A percentile compares a stretch with the other conserved stretches of the same genome.
Conservation (phyloP, 1,140 invertebrate species). For the Musca vetustissima region DNA sequence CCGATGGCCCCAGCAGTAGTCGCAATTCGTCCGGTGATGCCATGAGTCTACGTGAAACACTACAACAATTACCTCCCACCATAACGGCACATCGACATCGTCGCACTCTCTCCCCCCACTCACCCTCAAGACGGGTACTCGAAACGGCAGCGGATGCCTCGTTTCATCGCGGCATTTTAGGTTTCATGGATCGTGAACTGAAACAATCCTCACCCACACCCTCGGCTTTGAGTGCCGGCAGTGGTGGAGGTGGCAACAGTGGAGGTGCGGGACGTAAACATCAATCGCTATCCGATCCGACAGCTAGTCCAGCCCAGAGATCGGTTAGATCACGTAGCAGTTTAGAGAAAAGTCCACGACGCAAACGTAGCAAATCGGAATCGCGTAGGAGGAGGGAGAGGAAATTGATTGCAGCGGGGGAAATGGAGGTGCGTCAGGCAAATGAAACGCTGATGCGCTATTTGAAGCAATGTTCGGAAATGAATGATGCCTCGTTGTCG, state of each 20-base stretch:
- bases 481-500: conserved; percentile 54
- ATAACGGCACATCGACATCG: conserved; percentile 30
- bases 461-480: conserved; percentile 54
- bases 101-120: conserved; percentile 45
- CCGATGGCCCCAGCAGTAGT: conserved; percentile 38
- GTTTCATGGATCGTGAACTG: conserved; percentile 52
- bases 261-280: conserved; percentile 37
- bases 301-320: conserved; percentile 54
- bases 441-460: conserved; percentile 55
- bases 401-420: conserved; percentile 53
- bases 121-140: conserved; percentile 34
- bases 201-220: conserved; percentile 50
- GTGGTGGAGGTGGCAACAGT: conserved; percentile 31
- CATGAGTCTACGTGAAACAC: conserved; percentile 47
- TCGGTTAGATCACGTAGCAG: conserved; percentile 50
- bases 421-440: conserved; percentile 54
- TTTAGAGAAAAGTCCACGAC: conserved; percentile 54
- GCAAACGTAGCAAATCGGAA: conserved; percentile 55
- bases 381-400: conserved; percentile 48
- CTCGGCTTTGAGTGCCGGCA: conserved; percentile 38
- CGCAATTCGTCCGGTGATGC: conserved; percentile 52
- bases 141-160: conserved; percentile 38
- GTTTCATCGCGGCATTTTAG: conserved; percentile 51
- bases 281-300: conserved; percentile 53
- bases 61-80: conserved; percentile 48